These are phyloP conservation scores for Cirrhinus molitorella DNA, from an alignment of 2,797 vertebrate species.

Conservation along the genomic window DNA sequence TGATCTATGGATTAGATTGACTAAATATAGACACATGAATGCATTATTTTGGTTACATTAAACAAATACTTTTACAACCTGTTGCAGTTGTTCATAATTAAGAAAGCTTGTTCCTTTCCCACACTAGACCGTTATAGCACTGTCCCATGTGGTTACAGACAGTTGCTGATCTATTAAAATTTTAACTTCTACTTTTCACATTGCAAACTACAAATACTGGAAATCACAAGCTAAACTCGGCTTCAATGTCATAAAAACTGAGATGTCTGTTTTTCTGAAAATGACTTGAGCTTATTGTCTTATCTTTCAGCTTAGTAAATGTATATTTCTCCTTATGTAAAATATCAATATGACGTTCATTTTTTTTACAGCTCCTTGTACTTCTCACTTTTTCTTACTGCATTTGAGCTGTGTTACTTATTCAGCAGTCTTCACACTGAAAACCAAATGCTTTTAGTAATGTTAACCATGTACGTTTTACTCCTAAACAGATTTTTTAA, in stretches of 20 bases:
- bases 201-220: neutral
- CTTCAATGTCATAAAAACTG: too few species aligned
- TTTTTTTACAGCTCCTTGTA: too few species aligned
- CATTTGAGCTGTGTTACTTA: conserved; percentile 9
- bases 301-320: neutral
- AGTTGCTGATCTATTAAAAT: neutral
- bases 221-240: neutral
- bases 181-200: conserved; percentile 6
- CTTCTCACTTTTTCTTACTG: neutral
- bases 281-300: neutral
- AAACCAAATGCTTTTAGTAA: neutral
- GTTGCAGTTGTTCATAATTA: neutral
- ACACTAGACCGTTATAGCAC: conserved; percentile 3
- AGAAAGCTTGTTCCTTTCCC: neutral
- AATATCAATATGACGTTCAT: neutral
- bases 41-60: neutral
- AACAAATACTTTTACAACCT: neutral
- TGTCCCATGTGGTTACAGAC: neutral
- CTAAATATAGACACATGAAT: neutral
- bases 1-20: neutral
- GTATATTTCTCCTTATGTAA: neutral
- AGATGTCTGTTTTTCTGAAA: neutral
- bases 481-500: neutral
- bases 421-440: neutral
- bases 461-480: neutral